Conservation (phyloP, 2,888 invertebrate genomes). For the Ennomos fuscantarius region DNA sequence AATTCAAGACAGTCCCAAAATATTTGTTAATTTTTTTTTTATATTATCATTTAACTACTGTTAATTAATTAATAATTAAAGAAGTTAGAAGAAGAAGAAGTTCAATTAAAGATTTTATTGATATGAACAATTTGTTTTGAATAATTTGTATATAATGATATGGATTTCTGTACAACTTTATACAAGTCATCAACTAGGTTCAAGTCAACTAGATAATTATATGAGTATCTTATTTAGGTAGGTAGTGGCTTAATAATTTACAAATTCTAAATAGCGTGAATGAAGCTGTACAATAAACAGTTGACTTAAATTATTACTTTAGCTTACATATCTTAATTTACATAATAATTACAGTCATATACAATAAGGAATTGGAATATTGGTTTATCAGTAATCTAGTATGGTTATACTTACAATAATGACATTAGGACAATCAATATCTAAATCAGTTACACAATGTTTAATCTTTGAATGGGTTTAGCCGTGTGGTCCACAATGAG, state of each 20-base stretch:
- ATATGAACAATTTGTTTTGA: constrained; percentile 84
- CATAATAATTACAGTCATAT: constrained; percentile 70
- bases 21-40: too few species aligned
- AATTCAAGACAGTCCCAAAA: too few species aligned
- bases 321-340: constrained; percentile 57
- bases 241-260: constrained; percentile 81
- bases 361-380: constrained; percentile 76
- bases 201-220: constrained; percentile 81
- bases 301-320: constrained; percentile 68
- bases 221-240: constrained; percentile 79
- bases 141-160: constrained; percentile 83
- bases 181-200: constrained; percentile 81
- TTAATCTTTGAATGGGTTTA: constrained; percentile 79
- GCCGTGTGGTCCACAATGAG: constrained; percentile 87
- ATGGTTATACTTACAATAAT: constrained; percentile 54
- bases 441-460: not conserved
- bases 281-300: constrained; percentile 77
- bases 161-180: constrained; percentile 84
- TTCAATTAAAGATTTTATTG: constrained; percentile 56
- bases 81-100: too few species aligned
- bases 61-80: too few species aligned
- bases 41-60: too few species aligned
- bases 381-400: constrained; percentile 50
- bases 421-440: constrained; percentile 32
- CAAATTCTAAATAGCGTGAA: constrained; percentile 71